These are phyloP conservation scores for Nestor notabilis DNA, from an alignment of 2,113 vertebrate genomes.

Conservation along the genomic window DNA sequence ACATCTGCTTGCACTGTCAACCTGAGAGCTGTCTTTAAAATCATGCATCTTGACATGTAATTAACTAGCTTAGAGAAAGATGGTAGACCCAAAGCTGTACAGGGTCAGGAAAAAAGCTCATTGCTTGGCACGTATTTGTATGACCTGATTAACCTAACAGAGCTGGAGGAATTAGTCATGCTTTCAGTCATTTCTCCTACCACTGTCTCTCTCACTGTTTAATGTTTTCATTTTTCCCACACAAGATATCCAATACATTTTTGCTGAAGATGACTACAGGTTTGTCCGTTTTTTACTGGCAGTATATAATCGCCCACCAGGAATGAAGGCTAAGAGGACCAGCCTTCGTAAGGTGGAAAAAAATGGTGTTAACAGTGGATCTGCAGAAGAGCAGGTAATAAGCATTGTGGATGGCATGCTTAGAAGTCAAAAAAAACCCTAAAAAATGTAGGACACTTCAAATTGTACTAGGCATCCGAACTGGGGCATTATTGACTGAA, in stretches of 20 bases:
- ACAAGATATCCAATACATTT: not conserved
- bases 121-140: not conserved
- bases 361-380: not conserved
- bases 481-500: not conserved
- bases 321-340: not conserved
- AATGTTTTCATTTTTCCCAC: not conserved
- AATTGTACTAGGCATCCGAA: not conserved
- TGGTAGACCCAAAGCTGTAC: not conserved
- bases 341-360: not conserved
- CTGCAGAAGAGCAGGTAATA: not conserved
- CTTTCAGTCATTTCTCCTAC: not conserved
- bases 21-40: not conserved
- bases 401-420: fast-evolving
- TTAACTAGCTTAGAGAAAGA: not conserved
- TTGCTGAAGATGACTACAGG: not conserved
- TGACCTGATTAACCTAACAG: not conserved
- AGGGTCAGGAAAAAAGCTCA: not conserved
- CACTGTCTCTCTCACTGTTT: not conserved
- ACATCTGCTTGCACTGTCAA: not conserved
- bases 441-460: not conserved
- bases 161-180: not conserved
- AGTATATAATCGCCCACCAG: not conserved
- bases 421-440: fast-evolving
- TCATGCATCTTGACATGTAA: not conserved
- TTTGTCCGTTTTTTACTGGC: not conserved